Conservation (phyloP, 30 jellyfish, hydroid and myxozoan species). For the Aurelia aurita region DNA sequence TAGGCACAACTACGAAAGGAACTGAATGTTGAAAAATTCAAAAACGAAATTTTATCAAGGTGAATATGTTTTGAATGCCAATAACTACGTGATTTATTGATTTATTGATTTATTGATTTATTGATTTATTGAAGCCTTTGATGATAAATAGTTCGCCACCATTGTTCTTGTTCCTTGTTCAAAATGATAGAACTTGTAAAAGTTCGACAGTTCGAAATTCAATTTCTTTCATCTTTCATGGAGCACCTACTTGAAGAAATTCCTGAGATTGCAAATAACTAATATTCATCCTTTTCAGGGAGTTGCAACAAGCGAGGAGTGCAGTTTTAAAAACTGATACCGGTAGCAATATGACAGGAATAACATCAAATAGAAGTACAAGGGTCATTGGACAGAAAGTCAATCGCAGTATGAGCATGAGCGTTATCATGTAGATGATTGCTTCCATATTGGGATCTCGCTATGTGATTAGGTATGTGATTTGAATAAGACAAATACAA, state of each 20-base stretch:
- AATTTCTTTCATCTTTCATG: neutral
- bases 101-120: too few species aligned
- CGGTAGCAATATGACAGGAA: neutral
- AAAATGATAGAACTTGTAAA: too few species aligned
- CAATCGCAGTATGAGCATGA: slow-evolving; percentile 89
- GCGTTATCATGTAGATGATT: slow-evolving; percentile 70
- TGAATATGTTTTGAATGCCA: neutral
- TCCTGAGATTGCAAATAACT: too few species aligned
- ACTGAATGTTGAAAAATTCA: slow-evolving; percentile 86
- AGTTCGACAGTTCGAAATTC: too few species aligned
- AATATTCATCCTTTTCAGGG: neutral
- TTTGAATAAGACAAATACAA: too few species aligned
- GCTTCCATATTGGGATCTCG: neutral
- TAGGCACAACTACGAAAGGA: slow-evolving; percentile 90
- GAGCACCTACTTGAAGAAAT: too few species aligned
- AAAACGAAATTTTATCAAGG: slow-evolving; percentile 86
- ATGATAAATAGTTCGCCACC: too few species aligned
- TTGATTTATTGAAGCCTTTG: too few species aligned
- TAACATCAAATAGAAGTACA: slow-evolving; percentile 22
- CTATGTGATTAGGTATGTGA: too few species aligned
- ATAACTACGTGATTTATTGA: too few species aligned
- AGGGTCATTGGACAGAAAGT: slow-evolving; percentile 87
- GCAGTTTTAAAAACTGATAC: slow-evolving; percentile 15
- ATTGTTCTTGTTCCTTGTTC: too few species aligned
- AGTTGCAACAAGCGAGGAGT: slow-evolving; percentile 59